Conservation (phyloP, 2,888 invertebrate genomes). For the Lycaena phlaeas region DNA sequence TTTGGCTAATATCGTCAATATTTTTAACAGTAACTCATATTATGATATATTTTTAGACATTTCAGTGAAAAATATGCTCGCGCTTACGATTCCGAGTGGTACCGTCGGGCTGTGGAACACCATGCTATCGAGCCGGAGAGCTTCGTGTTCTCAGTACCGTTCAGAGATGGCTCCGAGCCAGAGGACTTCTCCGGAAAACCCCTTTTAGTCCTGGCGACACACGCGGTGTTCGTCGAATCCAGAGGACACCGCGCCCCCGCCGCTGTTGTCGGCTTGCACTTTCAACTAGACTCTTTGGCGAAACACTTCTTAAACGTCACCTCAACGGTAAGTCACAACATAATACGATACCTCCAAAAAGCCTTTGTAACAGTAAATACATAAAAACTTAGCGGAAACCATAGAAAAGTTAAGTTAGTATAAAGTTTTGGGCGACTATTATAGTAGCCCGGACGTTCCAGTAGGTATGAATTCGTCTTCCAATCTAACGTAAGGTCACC, state of each 20-base stretch:
- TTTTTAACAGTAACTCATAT: no score
- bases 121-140: conserved; percentile 89
- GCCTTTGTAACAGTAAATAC: no score
- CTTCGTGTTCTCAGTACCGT: conserved; percentile 92
- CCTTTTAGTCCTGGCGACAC: conserved; percentile 89
- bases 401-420: no score
- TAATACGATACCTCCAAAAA: background rate
- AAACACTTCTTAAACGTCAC: conserved; percentile 91
- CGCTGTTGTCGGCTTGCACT: conserved; percentile 93
- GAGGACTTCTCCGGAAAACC: conserved; percentile 72
- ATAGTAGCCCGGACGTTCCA: no score
- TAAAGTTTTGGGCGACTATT: no score
- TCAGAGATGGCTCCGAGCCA: conserved; percentile 73
- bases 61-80: conserved; percentile 86
- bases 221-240: conserved; percentile 90
- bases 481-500: no score
- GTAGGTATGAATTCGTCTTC: no score
- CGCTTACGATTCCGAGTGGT: conserved; percentile 92
- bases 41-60: conserved; percentile 79
- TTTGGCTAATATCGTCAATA: no score
- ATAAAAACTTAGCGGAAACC: no score
- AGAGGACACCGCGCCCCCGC: conserved; percentile 89
- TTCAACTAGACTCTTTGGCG: conserved; percentile 86
- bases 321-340: conserved; percentile 81
- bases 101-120: conserved; percentile 91